Evolutionary conservation across 2,888 invertebrate species (phyloP).

Genomic region (Leucophenga maculata): DNA sequence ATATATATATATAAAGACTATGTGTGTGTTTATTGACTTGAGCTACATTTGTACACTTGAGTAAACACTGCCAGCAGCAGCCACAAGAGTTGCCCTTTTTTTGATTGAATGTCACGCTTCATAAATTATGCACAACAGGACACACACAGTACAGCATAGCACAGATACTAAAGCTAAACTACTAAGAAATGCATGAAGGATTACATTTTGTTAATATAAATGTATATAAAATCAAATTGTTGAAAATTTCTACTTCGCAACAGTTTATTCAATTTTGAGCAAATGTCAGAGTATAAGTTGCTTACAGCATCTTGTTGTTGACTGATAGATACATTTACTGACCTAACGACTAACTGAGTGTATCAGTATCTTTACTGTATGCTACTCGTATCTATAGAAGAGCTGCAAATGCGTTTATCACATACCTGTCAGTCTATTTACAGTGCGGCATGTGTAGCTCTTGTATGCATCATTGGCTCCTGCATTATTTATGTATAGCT

Average conservation of each 20-base stretch:
- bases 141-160: background rate
- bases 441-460: constrained; percentile 86
- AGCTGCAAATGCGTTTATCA: constrained; percentile 50
- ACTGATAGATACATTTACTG: too few species aligned
- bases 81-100: constrained; percentile 40
- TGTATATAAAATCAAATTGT: too few species aligned
- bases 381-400: too few species aligned
- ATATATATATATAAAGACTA: constrained; percentile 4
- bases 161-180: background rate
- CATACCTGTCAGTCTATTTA: constrained; percentile 82
- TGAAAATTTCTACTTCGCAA: too few species aligned
- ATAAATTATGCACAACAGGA: constrained; percentile 64
- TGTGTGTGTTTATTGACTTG: constrained; percentile 27
- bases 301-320: too few species aligned
- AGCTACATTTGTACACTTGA: constrained; percentile 32
- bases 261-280: background rate
- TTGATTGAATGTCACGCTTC: constrained; percentile 65
- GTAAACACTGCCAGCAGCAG: background rate
- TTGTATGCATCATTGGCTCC: constrained; percentile 84
- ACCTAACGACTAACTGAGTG: too few species aligned
- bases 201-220: too few species aligned
- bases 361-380: too few species aligned
- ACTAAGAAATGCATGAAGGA: too few species aligned
- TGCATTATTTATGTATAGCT: constrained; percentile 86
- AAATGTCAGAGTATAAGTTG: too few species aligned